Conservation (phyloP, 1,140 invertebrate genomes). For the Zaprionus camerounensis region DNA sequence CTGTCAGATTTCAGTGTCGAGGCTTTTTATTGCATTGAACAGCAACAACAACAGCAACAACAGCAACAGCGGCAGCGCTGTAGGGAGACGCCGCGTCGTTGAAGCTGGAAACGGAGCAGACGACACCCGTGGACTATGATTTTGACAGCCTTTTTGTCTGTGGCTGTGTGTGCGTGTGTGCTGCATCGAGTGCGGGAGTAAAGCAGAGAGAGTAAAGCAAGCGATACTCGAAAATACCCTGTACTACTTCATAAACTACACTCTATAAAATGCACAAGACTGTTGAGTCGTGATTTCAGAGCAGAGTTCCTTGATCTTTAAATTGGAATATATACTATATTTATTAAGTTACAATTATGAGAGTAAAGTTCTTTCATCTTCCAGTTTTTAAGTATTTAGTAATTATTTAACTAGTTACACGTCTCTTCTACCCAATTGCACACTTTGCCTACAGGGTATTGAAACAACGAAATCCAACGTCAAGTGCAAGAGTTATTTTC, state of each 20-base stretch:
- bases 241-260: not conserved
- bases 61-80: slow-evolving; percentile 4
- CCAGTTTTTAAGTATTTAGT: too few species aligned
- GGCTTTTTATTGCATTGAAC: slow-evolving; percentile 23
- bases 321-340: too few species aligned
- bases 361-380: too few species aligned
- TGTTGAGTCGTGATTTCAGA: too few species aligned
- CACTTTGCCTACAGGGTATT: slow-evolving; percentile 3
- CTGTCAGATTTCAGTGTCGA: slow-evolving; percentile 80
- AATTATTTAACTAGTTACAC: not conserved
- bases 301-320: too few species aligned
- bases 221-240: not conserved
- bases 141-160: slow-evolving; percentile 57
- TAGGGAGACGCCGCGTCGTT: slow-evolving; percentile 12
- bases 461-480: slow-evolving; percentile 37
- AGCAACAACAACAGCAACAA: slow-evolving; percentile 21
- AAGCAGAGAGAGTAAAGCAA: not conserved
- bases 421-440: not conserved
- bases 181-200: slow-evolving; percentile 38
- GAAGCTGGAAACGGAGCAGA: slow-evolving; percentile 33
- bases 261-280: too few species aligned
- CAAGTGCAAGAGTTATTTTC: slow-evolving; percentile 81
- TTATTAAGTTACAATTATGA: too few species aligned
- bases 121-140: slow-evolving; percentile 63
- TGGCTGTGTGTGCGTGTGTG: slow-evolving; percentile 27